Base-by-base conservation (phyloP, 2,113 vertebrate genomes). In the Callaeas wilsoni region DNA sequence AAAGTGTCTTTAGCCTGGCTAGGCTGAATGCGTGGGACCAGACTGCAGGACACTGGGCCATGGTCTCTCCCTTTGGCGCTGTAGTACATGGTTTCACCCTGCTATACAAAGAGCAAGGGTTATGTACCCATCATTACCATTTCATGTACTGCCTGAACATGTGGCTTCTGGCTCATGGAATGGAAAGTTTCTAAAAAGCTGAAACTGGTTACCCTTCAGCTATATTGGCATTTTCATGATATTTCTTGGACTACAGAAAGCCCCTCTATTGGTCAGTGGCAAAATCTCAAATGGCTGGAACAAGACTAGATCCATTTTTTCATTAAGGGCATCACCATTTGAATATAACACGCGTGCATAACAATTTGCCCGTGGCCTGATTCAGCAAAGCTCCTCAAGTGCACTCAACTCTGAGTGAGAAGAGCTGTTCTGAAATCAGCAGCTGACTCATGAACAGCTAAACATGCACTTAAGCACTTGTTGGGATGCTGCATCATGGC, bases 71-170 rank as follows among this genome's bases (percentile, higher is more conserved):
- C 33, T 52, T 52, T 50, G 68, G 25, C n/a, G 47, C 52, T 79
- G 35, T 6, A 30, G 27, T 37, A 17, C 26, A 4, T 21, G 13
- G 20, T 41, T 6, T 29, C 14, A 50, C 39, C 30, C 47, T 39
- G 42, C 47, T 62, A 25, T 8, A 42, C 44, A 15, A 12, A 69
- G 63, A 76, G 41, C 16, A 46, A 71, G 30, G 25, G 19, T 33
- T 32, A 44, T 0, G 1, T 37, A 22, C 8, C 44, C 0, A 0
- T 47, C 44, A 32, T 50, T 53, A 29, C 37, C 30, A 5, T 44
- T 65, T 78, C 23, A 32, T 7, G 8, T 18, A 25, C 30, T 22
- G n/a, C 46, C 27, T 44, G n/a, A 15, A 23, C 4, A 27, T 6
- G 18, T 4, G 5, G 21, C 41, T 87, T 71, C 60, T 50, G 32